Evolutionary conservation across 2,888 invertebrate species (phyloP), one percentile per base, ranked within the genome.

Genomic region (Drymonia ruficornis): DNA sequence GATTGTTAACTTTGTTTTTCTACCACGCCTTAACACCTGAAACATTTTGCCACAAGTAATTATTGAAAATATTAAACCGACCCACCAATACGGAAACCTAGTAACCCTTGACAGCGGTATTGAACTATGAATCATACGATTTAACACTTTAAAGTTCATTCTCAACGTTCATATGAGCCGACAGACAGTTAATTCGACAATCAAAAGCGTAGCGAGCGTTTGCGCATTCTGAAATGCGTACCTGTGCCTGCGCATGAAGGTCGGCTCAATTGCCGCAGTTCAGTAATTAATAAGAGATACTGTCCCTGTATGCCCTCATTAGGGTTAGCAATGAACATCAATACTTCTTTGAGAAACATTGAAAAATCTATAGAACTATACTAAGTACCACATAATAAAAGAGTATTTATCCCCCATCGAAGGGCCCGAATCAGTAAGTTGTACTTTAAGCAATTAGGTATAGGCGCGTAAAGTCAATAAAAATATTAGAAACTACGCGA

Each of bases 231-330:
- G 43, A 45, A 29, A 51, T 60, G 54, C 54, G 58, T 58, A 62
- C 60, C 58, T 55, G 57, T 56, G 60, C 62, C 61, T 55, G 54
- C 44, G 44, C 13, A 62, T 59, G 81, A 86, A 86, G 86, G 89
- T 81, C 86, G 78, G 72, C 67, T 77, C 79, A 87, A 88, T 89
- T 87, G 78, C 79, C 66, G 74, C 74, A 76, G 75, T 73, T 71
- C 74, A 72, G 80, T 78, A 87, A 88, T 89, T 87, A 88, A 81
- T 82, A 73, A 81, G 76, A 75, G 43, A 43, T 75, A 72, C 74
- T 40, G 40, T 15, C 16, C 15, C 40, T 40, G 40, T 40, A 16
- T n/a, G 16, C 16, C 16, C 16, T 16, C 9, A 9, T n/a, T 40
- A 40, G 40, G 40, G 40, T 9, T 40, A 5, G 8, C 16, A 40